A percentile compares a stretch with the other conserved stretches of the same genome.
Conservation (phyloP, 1,140 invertebrate genomes). For the Carposina sasakii region DNA sequence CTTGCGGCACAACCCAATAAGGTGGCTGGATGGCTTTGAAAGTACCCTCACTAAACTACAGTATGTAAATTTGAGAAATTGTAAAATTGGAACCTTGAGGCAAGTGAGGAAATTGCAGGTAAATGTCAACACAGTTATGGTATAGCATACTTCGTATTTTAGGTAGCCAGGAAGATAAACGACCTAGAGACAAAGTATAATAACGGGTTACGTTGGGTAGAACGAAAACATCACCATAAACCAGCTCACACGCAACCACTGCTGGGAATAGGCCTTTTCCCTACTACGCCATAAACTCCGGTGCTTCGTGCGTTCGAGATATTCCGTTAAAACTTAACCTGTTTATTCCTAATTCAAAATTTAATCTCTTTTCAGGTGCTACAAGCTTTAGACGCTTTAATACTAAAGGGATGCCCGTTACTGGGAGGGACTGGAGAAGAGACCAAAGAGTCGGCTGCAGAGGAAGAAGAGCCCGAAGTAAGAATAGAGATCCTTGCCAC, state of each 20-base stretch:
- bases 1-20: conserved; percentile 69
- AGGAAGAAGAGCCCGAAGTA: conserved; percentile 50
- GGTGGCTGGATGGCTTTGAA: conserved; percentile 64
- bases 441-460: conserved; percentile 34
- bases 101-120: conserved; percentile 71
- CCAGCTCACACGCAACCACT: no score
- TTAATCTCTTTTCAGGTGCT: conserved; percentile 44
- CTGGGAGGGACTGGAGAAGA: conserved; percentile 57
- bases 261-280: no score
- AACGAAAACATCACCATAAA: no score
- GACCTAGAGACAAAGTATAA: no score
- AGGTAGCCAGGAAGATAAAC: no score
- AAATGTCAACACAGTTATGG: conserved; percentile 6
- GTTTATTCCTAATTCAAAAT: no score
- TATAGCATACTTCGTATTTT: neutral
- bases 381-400: conserved; percentile 55
- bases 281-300: no score
- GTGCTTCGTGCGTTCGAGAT: no score
- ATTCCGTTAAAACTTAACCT: no score
- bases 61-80: conserved; percentile 72
- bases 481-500: conserved; percentile 63
- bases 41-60: conserved; percentile 50
- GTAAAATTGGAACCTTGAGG: conserved; percentile 63
- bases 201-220: no score
- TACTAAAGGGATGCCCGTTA: conserved; percentile 66